Percentiles rank a stretch among this genome's conserved stretches.
These are phyloP conservation scores for Heliconius ethilla DNA, from an alignment of 2,888 invertebrate species.

Conservation along the genomic window DNA sequence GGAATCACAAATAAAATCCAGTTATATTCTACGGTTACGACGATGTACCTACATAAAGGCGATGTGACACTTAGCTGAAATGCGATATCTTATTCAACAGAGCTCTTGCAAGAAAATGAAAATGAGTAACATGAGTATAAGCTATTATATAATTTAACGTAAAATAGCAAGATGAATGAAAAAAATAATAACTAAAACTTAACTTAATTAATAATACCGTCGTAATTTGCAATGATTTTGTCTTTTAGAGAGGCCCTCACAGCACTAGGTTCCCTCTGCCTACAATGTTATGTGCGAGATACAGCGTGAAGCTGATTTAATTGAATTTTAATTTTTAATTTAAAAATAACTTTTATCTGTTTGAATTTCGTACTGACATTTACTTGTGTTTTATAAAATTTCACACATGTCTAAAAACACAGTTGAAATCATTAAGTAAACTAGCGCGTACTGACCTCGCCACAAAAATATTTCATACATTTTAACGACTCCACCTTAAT, in stretches of 20 bases:
- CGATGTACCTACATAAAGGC: not conserved
- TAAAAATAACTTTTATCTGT: no score
- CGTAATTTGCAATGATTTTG: no score
- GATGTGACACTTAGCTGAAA: not conserved
- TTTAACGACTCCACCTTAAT: conserved; percentile 10
- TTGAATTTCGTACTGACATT: no score
- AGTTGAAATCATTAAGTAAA: not conserved
- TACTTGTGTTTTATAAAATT: no score
- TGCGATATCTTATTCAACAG: not conserved
- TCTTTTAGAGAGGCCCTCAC: no score
- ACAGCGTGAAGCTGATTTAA: no score
- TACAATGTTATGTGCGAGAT: no score
- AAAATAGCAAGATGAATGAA: no score
- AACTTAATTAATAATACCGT: no score
- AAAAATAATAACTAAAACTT: no score
- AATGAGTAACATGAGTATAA: not conserved
- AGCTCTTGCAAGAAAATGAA: not conserved
- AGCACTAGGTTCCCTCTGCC: no score
- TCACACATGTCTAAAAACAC: not conserved
- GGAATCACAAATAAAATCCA: not conserved
- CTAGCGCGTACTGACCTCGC: conserved; percentile 1
- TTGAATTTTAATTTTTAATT: no score
- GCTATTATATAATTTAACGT: not conserved
- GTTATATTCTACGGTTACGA: not conserved
- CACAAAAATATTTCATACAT: conserved; percentile 9